These are phyloP conservation scores for Latheticus oryzae DNA, from an alignment of 2,888 invertebrate species.

Conservation along the genomic window DNA sequence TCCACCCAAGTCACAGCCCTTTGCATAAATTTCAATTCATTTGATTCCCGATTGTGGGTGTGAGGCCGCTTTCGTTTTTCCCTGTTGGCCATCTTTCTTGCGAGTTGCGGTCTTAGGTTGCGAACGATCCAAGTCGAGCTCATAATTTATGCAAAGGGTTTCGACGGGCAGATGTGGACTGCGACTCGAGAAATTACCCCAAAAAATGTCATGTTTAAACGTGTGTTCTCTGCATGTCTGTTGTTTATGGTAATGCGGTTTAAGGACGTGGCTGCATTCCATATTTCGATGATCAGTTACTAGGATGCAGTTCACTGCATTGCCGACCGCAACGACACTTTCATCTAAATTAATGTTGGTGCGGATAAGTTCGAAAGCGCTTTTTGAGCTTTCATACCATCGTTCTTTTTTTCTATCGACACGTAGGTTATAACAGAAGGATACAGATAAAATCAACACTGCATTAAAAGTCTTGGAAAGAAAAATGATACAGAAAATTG, in stretches of 20 bases:
- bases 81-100: conserved; percentile 49
- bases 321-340: conserved; percentile 8
- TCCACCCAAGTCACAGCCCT: conserved; percentile 34
- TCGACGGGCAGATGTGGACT: conserved; percentile 47
- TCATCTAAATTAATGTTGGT: conserved; percentile 14
- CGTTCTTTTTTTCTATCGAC: no score
- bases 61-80: conserved; percentile 50
- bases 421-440: no score
- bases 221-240: conserved; percentile 52
- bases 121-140: conserved; percentile 51
- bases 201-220: conserved; percentile 51
- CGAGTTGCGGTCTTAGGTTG: conserved; percentile 45
- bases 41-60: conserved; percentile 49
- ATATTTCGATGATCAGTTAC: conserved; percentile 51
- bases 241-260: conserved; percentile 55
- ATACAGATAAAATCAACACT: no score
- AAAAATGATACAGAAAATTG: no score
- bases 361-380: no score
- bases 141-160: conserved; percentile 59
- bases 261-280: conserved; percentile 51
- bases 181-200: conserved; percentile 54
- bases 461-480: no score
- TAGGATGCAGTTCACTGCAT: conserved; percentile 35
- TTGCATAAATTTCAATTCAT: conserved; percentile 56
- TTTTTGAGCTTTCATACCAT: no score